Evolutionary conservation across 2,888 invertebrate genomes (phyloP), one percentile per base, ranked within the genome.

Genomic region (Cantharis rufa): DNA sequence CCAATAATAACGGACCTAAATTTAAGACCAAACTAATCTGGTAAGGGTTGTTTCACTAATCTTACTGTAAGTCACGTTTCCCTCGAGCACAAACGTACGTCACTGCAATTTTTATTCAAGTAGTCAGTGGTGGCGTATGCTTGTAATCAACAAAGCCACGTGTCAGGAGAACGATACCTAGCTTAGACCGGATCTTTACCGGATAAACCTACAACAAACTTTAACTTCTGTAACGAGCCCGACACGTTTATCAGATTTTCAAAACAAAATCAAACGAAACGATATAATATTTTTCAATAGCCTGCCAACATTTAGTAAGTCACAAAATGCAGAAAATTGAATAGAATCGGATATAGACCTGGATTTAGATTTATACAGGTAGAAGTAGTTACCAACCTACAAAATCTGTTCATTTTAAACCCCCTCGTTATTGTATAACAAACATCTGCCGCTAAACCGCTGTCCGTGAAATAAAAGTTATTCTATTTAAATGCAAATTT

Each of bases 401-500:
- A 73, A 74, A 77, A 77, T 77, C 69, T 62, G 74, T 71, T 74
- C 70, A 70, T 70, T 70, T 70, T 21, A 32, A 75, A 71, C 62
- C 68, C 69, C 72, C 73, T 69, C 69, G 61, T 72, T 64, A 76
- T 76, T 70, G 73, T 72, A 10, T 32, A 48, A 15, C 21, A 27
- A 76, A 76, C 75, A 78, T 73, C 75, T 78, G 79, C 66, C 77
- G 68, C 68, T 71, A 16, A 68, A 70, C 62, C 64, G 70, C 63
- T 63, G 70, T 69, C 71, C 63, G 73, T 74, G 71, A 75, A 64
- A 79, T 75, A 77, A 71, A 79, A 79, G 79, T 79, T 79, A 71
- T 75, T 72, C 77, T 68, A 72, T 77, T 78, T 76, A 73, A 74
- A 78, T 78, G 78, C 74, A 78, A 78, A 78, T 77, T 62, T 70